Base-by-base conservation (phyloP, 2,797 vertebrate genomes). In the Steatocranus sp. region DNA sequence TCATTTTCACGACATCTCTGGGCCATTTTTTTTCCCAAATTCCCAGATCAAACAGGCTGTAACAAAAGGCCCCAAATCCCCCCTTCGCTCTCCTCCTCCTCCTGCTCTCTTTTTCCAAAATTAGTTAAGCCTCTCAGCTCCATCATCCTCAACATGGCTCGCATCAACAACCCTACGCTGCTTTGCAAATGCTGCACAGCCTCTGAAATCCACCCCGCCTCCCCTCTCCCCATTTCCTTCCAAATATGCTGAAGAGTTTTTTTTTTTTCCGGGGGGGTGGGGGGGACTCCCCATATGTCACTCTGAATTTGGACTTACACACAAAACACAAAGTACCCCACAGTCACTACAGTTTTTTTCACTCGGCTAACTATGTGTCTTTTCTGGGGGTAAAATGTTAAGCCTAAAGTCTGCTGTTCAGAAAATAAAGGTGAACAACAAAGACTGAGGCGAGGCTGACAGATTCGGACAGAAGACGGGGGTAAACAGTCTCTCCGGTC, bases 81-180 rank as follows among this genome's bases (percentile, higher is more conserved):
- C 88, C 89, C 91, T 86, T 89, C 78, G 75, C 90, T 89, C 92
- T 91, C 93, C 91, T 87, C 91, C 93, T 91, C 91, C 93, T 91
- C 87, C 91, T 92, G 89, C 90, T 91, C 92, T 86, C 91, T 92
- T 93, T 91, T 95, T 96, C 93, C 94, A 94, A 96, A 96, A 96
- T 96, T 94, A 96, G 96, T 94, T 96, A 96, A 96, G 95, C 95
- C 93, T 96, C 94, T 96, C 94, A 94, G 94, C 93, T 94, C 95
- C 95, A 94, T 96, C 95, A 96, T 96, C 95, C 90, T 91, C 91
- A 95, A 93, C 92, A 93, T 87, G 93, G 93, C 93, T 95, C 84
- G 85, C 89, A 87, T 95, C 94, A 95, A 96, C 92, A 95, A 93
- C 87, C 92, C 91, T 78, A 85, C 84, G 74, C 90, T 79, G 74